A percentile compares a stretch with the other conserved stretches of the same genome.
phyloP scores from a whole-genome alignment of 2,113 vertebrate genomes.

The Platysteira castanea region DNA sequence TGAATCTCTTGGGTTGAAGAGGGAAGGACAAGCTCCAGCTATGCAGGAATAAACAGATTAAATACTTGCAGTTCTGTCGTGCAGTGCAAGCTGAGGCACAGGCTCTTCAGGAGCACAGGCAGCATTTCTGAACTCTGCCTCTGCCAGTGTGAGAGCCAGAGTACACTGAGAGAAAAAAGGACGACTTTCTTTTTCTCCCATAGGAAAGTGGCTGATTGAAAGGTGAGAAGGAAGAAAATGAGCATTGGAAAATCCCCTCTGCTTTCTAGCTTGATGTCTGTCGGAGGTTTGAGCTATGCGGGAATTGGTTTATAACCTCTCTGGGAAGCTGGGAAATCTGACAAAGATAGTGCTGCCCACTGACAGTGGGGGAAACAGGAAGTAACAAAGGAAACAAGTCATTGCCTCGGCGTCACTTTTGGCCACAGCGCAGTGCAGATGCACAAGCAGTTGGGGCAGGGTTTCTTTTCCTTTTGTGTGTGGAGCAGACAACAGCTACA shows the following conservation, averaged over 20 bases:
- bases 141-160: neutral
- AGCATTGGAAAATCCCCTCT: neutral
- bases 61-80: neutral
- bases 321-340: slow-evolving; percentile 40
- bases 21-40: neutral
- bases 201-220: neutral
- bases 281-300: neutral
- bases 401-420: slow-evolving; percentile 9
- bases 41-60: neutral
- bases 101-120: neutral
- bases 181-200: neutral
- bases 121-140: neutral
- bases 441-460: neutral
- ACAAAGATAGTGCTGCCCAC: neutral
- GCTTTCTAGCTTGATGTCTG: neutral
- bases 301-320: neutral
- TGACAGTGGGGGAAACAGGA: slow-evolving; percentile 43
- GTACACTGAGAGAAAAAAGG: neutral
- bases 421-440: neutral
- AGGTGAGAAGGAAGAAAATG: neutral
- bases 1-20: neutral
- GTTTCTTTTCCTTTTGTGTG: neutral
- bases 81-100: neutral
- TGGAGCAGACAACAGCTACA: neutral
- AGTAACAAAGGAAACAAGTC: slow-evolving; percentile 66